A percentile compares a stretch with the other conserved stretches of the same genome.
Conservation (phyloP, 2,113 vertebrate genomes). For the Petaurus breviceps region DNA sequence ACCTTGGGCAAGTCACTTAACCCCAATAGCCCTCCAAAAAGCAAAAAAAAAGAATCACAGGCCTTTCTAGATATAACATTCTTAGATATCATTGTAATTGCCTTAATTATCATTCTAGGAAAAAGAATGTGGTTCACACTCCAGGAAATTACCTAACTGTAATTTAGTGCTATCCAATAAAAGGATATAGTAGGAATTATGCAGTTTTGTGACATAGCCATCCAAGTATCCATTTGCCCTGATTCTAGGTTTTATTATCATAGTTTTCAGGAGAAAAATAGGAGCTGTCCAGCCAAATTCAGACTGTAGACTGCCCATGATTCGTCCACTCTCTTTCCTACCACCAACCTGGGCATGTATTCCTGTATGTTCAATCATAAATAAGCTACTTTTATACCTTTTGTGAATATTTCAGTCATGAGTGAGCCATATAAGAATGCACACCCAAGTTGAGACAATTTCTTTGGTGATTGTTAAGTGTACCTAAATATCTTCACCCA, state of each 20-base stretch:
- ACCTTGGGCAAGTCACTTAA: too few relatives aligned
- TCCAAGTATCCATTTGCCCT: neutral
- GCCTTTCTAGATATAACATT: neutral
- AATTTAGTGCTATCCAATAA: neutral
- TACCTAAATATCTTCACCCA: neutral
- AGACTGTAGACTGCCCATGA: neutral
- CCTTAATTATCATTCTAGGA: neutral
- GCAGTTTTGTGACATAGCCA: neutral
- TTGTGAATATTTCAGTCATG: neutral
- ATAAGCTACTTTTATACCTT: neutral
- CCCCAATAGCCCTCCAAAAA: too few relatives aligned
- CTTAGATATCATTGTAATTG: neutral
- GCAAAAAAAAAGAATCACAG: neutral
- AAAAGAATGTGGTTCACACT: neutral
- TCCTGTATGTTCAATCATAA: neutral
- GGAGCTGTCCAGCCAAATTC: neutral
- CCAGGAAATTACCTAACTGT: neutral
- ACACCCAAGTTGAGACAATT: neutral
- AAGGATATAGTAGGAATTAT: neutral
- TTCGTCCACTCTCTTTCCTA: neutral
- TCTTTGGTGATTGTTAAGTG: neutral
- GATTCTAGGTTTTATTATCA: neutral
- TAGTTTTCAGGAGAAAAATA: neutral
- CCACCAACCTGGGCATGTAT: neutral
- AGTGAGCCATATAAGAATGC: neutral